A percentile compares a stretch with the other conserved stretches of the same genome.
Conservation (phyloP, 2,113 vertebrate genomes). For the Ageneiosus marmoratus region DNA sequence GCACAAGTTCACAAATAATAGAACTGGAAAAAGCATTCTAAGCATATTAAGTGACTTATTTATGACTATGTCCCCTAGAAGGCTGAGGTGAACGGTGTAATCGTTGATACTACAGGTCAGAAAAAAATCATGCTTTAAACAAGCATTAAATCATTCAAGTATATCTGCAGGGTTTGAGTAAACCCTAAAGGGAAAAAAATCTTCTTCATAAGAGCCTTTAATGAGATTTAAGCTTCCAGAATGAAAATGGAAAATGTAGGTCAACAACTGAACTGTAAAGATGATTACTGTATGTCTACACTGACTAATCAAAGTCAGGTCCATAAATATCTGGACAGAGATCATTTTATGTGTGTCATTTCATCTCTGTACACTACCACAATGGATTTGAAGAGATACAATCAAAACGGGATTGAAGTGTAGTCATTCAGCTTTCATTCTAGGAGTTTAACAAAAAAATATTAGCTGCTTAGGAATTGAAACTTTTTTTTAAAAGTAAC, state of each 20-base stretch:
- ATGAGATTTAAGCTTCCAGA: conserved; percentile 15
- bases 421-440: no score
- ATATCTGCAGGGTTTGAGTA: neutral
- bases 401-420: no score
- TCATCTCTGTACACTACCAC: no score
- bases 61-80: neutral
- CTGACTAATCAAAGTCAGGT: neutral
- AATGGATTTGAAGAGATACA: no score
- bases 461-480: no score
- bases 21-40: neutral
- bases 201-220: neutral
- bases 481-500: no score
- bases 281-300: neutral
- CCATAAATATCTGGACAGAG: no score
- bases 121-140: neutral
- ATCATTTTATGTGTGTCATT: no score
- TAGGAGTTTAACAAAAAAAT: no score
- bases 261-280: conserved; percentile 14
- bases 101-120: neutral
- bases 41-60: neutral
- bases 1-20: conserved; percentile 6
- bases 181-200: neutral
- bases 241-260: conserved; percentile 21
- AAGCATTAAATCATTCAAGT: neutral
- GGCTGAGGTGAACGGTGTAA: neutral